Evolutionary conservation across 2,113 vertebrate species (phyloP), one percentile per base, ranked within the genome.

Genomic region (Onychostoma macrolepis): DNA sequence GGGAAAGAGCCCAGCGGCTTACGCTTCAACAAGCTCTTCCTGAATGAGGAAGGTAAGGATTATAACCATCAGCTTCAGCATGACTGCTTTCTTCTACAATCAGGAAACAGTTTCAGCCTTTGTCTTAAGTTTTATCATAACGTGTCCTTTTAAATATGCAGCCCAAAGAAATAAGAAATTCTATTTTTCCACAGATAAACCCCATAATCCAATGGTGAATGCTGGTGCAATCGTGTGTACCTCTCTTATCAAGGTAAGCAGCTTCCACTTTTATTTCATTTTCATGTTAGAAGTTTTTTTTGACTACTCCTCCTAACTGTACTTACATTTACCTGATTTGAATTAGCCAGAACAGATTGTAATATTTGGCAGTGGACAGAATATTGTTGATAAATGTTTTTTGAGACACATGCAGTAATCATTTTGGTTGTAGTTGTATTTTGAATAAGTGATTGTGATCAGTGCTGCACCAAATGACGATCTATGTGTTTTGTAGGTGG

Each of bases 191-290:
- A 58, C 95, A 99, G 98, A 99, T 94, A 98, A 96, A 89, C 98
- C 98, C 85, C 98, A 99, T 92, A 99, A 99, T 92, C 98, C 98
- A 87, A 99, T 99, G 98, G 98, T 99, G 94, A 99, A 99, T 86
- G 98, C 98, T 88, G 98, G 98, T 76, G 98, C 98, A 82, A 99
- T 99, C 89, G 98, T 99, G 91, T 94, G 99, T 77, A 99, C 97
- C 2, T 99, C 98, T 84, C 95, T 99, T 92, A 98, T 99, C 93
- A 97, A 99, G 98, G 98, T 99, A 97, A 97, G 94, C 15, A 82
- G 80, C 69, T 71, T 41, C 0, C 12, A 15, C 17, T 83, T 63
- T 26, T 10, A 43, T 45, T 78, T 41, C 4, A 72, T 41, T 41
- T 72, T 12, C 19, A 1, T 80, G 48, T 91, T 48, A 75, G n/a